phyloP scores from a whole-genome alignment of 2,888 invertebrate genomes.

The Dyspetes luteomarginatus region DNA sequence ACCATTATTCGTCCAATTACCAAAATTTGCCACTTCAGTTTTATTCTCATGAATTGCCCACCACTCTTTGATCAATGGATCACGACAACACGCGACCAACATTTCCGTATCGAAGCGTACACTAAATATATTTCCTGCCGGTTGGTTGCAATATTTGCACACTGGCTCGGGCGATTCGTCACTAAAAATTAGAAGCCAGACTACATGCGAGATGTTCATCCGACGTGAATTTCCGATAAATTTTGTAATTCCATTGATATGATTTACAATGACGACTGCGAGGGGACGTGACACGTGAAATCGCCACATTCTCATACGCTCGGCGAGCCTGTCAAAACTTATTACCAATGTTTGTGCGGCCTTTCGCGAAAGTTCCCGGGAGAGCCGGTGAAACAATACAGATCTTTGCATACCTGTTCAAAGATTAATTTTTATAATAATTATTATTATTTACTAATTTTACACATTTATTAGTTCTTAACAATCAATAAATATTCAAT shows the following conservation, averaged over 20 bases:
- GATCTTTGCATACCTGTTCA: constrained; percentile 41
- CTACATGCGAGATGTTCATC: constrained; percentile 64
- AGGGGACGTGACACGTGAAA: constrained; percentile 65
- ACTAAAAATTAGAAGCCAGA: constrained; percentile 75
- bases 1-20: constrained; percentile 64
- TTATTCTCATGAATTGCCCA: constrained; percentile 69
- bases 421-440: not conserved
- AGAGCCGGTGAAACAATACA: constrained; percentile 56
- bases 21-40: constrained; percentile 66
- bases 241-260: constrained; percentile 55
- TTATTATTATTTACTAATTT: no score
- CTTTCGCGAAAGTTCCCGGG: constrained; percentile 63
- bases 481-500: no score
- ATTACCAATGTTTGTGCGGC: constrained; percentile 55
- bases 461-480: no score
- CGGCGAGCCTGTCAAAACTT: constrained; percentile 49
- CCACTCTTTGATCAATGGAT: constrained; percentile 70
- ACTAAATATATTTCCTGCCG: constrained; percentile 69
- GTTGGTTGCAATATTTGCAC: constrained; percentile 59
- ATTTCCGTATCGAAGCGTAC: constrained; percentile 72
- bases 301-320: constrained; percentile 40
- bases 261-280: constrained; percentile 69
- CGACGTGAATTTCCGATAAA: constrained; percentile 64
- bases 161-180: constrained; percentile 47
- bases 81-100: constrained; percentile 70